Conservation (phyloP, 1,140 invertebrate species). For the Apis cerana region DNA sequence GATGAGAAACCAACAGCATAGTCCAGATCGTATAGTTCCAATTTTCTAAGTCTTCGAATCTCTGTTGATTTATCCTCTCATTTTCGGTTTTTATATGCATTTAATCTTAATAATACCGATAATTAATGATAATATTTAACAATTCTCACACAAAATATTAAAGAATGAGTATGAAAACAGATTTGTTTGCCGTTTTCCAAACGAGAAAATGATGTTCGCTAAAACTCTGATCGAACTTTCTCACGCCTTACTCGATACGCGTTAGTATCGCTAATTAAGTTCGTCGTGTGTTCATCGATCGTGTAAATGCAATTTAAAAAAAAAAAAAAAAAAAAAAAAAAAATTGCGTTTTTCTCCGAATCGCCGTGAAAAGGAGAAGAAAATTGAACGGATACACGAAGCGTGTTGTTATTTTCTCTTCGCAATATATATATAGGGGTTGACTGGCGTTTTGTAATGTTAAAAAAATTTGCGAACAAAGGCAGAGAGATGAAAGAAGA, state of each 20-base stretch:
- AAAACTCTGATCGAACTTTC: not conserved
- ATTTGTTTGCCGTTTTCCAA: too few relatives aligned
- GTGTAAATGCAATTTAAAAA: not conserved
- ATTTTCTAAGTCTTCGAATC: too few relatives aligned
- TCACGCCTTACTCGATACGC: conserved; percentile 20
- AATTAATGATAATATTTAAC: too few relatives aligned
- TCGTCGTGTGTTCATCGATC: not conserved
- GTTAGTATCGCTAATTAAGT: not conserved
- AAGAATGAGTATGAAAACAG: too few relatives aligned
- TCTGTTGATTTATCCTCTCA: too few relatives aligned
- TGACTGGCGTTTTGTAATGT: not conserved
- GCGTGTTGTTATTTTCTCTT: not conserved
- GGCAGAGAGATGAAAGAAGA: not conserved
- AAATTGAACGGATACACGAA: not conserved
- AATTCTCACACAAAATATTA: not conserved
- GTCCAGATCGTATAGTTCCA: too few relatives aligned
- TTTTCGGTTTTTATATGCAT: too few relatives aligned
- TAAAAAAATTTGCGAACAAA: not conserved
- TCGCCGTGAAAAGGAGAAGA: not conserved
- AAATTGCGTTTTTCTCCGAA: not conserved
- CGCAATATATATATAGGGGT: not conserved
- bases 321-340: too few relatives aligned
- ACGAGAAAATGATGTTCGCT: not conserved
- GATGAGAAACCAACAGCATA: too few relatives aligned
- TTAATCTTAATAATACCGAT: too few relatives aligned